These are phyloP conservation scores for Acleris holmiana DNA, from an alignment of 2,888 invertebrate genomes.

Conservation along the genomic window DNA sequence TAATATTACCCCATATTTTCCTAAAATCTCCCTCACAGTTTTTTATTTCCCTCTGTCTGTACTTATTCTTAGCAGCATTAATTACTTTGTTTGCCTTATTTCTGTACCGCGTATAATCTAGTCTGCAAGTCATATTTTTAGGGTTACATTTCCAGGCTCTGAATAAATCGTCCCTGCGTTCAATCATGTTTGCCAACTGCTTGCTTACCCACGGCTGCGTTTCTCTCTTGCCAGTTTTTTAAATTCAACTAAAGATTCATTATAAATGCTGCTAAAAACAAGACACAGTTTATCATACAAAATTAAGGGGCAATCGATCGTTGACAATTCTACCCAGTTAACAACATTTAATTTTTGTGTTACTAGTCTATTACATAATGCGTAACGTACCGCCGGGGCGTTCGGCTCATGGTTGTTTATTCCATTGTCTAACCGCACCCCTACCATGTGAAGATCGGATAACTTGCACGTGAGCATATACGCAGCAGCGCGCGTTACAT, in stretches of 20 bases:
- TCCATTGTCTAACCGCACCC: too few relatives aligned
- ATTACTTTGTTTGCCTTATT: too few relatives aligned
- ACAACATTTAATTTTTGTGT: too few relatives aligned
- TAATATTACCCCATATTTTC: not conserved
- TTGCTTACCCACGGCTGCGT: conserved; percentile 4
- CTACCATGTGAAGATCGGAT: not conserved
- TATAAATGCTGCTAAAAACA: conserved; percentile 1
- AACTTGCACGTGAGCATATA: not conserved
- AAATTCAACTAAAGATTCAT: not conserved
- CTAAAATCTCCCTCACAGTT: not conserved
- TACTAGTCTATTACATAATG: too few relatives aligned
- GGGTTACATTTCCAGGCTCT: not conserved
- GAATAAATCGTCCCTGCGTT: not conserved
- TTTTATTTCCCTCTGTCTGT: too few relatives aligned
- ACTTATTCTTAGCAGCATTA: too few relatives aligned
- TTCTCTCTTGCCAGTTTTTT: not conserved
- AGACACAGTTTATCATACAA: too few relatives aligned
- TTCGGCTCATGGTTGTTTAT: too few relatives aligned
- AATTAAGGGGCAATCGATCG: too few relatives aligned
- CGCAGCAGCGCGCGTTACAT: not conserved
- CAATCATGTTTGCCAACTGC: not conserved
- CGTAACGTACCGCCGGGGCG: too few relatives aligned
- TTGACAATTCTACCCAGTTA: too few relatives aligned
- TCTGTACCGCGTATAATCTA: too few relatives aligned
- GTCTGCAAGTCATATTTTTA: not conserved